Evolutionary conservation across 2,113 vertebrate species (phyloP), one percentile per base, ranked within the genome.

Genomic region (Esox niger): DNA sequence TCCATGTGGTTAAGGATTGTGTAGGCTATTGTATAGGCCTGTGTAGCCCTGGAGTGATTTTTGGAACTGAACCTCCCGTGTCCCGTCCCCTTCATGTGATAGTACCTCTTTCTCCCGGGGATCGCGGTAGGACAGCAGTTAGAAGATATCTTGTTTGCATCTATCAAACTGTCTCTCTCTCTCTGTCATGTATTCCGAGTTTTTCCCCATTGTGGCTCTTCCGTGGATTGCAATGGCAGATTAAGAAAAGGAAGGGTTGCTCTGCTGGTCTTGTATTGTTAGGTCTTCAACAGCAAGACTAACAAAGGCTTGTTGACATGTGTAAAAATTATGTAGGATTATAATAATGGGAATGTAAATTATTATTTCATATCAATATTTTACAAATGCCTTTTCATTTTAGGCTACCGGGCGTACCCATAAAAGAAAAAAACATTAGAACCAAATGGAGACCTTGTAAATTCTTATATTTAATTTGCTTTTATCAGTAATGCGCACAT

Each of bases 111-210:
- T n/a, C 69, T 79, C 77, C 77, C 73, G 35, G 2, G 35, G 35
- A 38, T 70, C 87, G 83, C 83, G 85, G 86, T 79, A 86, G 88
- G 86, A 87, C 88, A 84, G 88, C 85, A 89, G 84, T 77, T 80
- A 71, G 74, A 77, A 23, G 77, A 85, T 85, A 89, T 89, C 85
- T 85, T 87, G 89, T 90, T 89, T 90, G 86, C 82, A 79, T 9
- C n/a, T n/a, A n/a, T n/a, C n/a, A 80, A 77, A 4, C 69, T 79
- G 82, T 83, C 87, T 86, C 86, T 81, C 83, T 87, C 86, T 81
- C 84, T 52, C 47, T 83, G 84, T 84, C 75, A 80, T 83, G 84
- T 86, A 78, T 87, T 79, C 84, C 4, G 38, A 43, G 38, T 43
- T 43, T 43, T 15, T 17, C 15, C 38, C n/a, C 1, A 15, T 43